Percentiles rank a stretch among this genome's conserved stretches.
phyloP scores from a whole-genome alignment of 2,113 vertebrate species.

The Eubucco bourcierii region DNA sequence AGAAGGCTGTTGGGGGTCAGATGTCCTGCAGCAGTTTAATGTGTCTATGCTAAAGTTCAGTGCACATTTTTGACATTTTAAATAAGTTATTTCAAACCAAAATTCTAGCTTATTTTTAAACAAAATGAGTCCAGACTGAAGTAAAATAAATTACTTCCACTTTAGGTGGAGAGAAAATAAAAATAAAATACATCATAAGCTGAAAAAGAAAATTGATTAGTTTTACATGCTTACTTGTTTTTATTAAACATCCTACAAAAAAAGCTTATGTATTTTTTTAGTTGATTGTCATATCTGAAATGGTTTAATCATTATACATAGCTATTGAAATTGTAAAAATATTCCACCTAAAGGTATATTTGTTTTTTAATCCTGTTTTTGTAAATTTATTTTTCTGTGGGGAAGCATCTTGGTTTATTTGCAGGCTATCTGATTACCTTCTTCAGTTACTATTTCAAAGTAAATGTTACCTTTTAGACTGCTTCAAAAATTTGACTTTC shows the following conservation, averaged over 20 bases:
- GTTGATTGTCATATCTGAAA: not conserved
- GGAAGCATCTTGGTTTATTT: not conserved
- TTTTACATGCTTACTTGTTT: not conserved
- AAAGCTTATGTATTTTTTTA: not conserved
- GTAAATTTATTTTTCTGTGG: not conserved
- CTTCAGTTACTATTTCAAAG: not conserved
- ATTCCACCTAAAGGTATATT: not conserved
- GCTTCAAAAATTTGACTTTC: constrained; percentile 94
- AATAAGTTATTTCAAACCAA: not conserved
- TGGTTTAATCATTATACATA: not conserved
- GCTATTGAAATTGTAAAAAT: not conserved
- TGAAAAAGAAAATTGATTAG: not conserved
- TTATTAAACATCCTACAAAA: not conserved
- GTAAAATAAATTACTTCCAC: not conserved
- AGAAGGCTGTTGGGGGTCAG: not conserved
- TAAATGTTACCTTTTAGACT: constrained; percentile 76
- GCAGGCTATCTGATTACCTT: not conserved
- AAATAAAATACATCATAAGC: not conserved
- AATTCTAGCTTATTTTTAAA: not conserved
- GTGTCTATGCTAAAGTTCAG: not conserved
- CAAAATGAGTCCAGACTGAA: not conserved
- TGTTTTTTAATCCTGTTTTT: not conserved
- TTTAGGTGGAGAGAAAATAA: not conserved
- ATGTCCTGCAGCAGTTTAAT: not conserved
- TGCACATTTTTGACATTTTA: not conserved